phyloP scores from a whole-genome alignment of 1,140 invertebrate genomes.

The Oedothorax gibbosus region DNA sequence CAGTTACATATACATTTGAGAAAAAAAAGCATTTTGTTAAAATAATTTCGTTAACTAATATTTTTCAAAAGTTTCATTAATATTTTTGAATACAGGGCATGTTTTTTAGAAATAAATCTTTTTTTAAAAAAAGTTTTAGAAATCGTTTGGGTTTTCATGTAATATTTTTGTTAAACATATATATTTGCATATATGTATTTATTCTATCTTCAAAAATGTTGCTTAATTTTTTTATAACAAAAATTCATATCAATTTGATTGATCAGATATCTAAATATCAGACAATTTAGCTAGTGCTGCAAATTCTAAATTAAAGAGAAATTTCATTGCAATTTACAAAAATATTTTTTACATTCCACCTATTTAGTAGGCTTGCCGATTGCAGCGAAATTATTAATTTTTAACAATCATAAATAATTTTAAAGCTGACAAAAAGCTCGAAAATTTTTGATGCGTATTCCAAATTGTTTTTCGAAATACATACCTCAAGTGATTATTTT shows the following conservation, averaged over 20 bases:
- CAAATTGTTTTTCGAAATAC: neutral
- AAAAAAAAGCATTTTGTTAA: neutral
- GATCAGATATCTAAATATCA: no score
- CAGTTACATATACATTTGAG: neutral
- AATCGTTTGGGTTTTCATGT: neutral
- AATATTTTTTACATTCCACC: no score
- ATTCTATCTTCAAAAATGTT: neutral
- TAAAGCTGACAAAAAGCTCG: slow-evolving; percentile 11
- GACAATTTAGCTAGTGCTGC: no score
- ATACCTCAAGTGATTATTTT: neutral
- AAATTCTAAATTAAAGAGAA: no score
- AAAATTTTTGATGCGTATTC: neutral
- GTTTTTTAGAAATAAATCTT: neutral
- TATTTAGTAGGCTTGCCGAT: no score
- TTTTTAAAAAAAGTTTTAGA: neutral
- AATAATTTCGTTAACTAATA: neutral
- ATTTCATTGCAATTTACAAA: no score
- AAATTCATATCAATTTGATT: neutral
- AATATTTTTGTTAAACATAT: neutral
- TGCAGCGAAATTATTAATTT: neutral
- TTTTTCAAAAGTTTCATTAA: neutral
- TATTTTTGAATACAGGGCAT: neutral
- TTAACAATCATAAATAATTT: neutral
- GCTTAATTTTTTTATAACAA: neutral
- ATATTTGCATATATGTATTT: neutral